Base-by-base conservation (phyloP, 1,140 invertebrate genomes). In the Diorhabda sublineata region DNA sequence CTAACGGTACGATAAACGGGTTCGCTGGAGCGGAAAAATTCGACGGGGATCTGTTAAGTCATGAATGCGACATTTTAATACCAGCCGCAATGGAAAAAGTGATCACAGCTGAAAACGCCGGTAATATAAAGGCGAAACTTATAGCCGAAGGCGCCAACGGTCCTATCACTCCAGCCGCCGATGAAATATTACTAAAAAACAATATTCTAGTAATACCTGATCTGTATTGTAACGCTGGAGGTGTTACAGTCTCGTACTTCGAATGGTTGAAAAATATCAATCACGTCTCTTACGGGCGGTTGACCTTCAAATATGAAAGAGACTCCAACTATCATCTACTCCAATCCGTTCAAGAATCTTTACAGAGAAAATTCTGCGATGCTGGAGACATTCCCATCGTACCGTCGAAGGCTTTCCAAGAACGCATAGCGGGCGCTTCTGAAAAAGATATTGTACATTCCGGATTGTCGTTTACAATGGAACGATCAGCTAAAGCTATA, bases 381-480 rank as follows among this genome's bases (percentile, higher is more conserved):
- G 95, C 94, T 62, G 95, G 95, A n/a, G 88, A 89, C 71, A 97
- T 99, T 80, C 96, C 96, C 42, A 92, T 99, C 42, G 92, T 91
- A n/a, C 96, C 98, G 11, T 97, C 94, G 2, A 91, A 95, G 81
- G 86, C 94, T 75, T 99, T 99, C 88, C 92, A 96, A 79, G 94
- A 96, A 83, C 90, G 94, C 81, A 99, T 99, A 81, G 92, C 95
- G 77, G 97, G 98, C 84, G 98, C 98, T 69, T 98, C 95, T 64
- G 98, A 99, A 83, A 99, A 99, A 81, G 98, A 99, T 79, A 99
- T 99, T 80, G 98, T 99, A 3, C 97, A 99, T 85, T 99, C 97
- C 73, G 98, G 98, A 70, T 87, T 99, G 61, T 97, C 98, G 81
- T 99, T 99, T 82, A 98, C 97, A 45, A 99, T 99, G 97, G 97